Evolutionary conservation across 2,888 invertebrate genomes (phyloP).

Genomic region (Omphaloscelis lunosa): DNA sequence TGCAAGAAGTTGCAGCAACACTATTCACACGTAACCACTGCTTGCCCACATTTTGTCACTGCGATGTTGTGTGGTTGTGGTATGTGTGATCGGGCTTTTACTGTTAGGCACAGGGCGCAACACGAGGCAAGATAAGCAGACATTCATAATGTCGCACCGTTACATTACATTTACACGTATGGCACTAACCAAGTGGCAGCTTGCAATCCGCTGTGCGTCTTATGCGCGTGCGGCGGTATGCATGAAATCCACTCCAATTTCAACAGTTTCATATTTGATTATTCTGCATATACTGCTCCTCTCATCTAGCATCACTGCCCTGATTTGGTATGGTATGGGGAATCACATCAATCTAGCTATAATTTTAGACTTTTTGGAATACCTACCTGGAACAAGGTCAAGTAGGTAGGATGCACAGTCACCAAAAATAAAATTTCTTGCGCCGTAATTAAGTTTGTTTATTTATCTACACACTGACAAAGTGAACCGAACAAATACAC

Average conservation of each 20-base stretch:
- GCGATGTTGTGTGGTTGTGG: background rate
- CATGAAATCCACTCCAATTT: background rate
- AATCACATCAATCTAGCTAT: background rate
- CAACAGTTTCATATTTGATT: no score
- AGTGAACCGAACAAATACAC: constrained; percentile 62
- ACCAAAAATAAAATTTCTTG: constrained; percentile 54
- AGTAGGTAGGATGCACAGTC: background rate
- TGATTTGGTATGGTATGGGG: background rate
- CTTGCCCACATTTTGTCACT: background rate
- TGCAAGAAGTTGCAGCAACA: no score
- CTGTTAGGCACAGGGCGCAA: background rate
- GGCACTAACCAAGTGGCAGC: background rate
- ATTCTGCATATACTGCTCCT: background rate
- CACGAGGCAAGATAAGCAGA: background rate
- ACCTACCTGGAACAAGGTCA: background rate
- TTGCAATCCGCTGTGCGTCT: no score
- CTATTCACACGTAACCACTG: background rate
- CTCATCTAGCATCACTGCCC: background rate
- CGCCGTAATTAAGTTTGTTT: constrained; percentile 66
- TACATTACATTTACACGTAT: background rate
- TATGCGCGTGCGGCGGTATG: no score
- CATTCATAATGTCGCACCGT: background rate
- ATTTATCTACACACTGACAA: constrained; percentile 67
- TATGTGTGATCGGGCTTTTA: background rate
- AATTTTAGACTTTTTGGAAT: background rate